Evolutionary conservation across 2,113 vertebrate genomes (phyloP), one percentile per base, ranked within the genome.

Genomic region (Bungarus multicinctus): DNA sequence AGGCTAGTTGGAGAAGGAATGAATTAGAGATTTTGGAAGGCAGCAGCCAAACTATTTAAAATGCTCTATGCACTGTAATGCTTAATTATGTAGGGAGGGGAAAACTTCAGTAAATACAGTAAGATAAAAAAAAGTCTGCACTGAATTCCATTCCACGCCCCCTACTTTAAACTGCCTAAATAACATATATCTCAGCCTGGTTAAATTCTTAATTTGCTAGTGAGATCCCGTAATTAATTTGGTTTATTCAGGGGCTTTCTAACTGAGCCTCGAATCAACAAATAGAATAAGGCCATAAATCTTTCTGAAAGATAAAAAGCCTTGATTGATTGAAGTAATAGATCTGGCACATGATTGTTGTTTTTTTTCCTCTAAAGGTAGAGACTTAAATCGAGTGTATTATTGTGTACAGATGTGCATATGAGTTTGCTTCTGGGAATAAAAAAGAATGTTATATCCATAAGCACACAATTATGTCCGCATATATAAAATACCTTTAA

Each of bases 161-260:
- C 25, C 86, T 89, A 91, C 92, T 58, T 81, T 87, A 91, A 93
- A 96, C 94, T 94, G 88, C 34, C n/a, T 87, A 90, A 95, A 90
- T 52, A 92, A 94, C 93, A 91, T 95, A 93, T 94, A 92, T 92
- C 93, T 95, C 93, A 92, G 87, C 88, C 69, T 95, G 94, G 90
- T 94, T 90, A 2, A 92, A 94, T 55, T 92, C 94, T 95, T 96
- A 85, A 91, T 92, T 93, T 3, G 64, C 91, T 93, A 91, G 53
- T 45, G 93, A 90, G 92, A 91, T 87, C 25, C n/a, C 88, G 94
- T 95, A 95, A 87, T 95, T 91, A 25, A 81, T 25, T 0, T 94
- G 89, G 93, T 93, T 87, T 89, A 92, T 95, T 90, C 50, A 64
- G n/a, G 52, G 57, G 52, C 55, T 96, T 55, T 60, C 88, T 93